A percentile compares a stretch with the other conserved stretches of the same genome.
These are phyloP conservation scores for Caenorhabditis auriculariae DNA, from an alignment of 2,888 invertebrate species.

Conservation along the genomic window DNA sequence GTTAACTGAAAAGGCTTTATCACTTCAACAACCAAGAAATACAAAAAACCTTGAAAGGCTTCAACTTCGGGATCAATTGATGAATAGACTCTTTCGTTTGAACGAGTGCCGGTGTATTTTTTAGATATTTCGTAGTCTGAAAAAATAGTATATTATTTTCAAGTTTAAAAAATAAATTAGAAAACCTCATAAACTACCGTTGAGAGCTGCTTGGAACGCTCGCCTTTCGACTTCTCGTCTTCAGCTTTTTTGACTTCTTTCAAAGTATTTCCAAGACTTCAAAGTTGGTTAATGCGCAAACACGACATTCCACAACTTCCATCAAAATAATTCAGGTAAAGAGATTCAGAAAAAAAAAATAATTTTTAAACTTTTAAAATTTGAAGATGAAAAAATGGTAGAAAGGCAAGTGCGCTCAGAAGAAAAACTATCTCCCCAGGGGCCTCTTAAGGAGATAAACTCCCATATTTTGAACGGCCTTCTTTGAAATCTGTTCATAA, in stretches of 20 bases:
- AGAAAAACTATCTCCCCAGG: too few relatives aligned
- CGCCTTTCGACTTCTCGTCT: slow-evolving; percentile 7
- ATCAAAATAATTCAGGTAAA: slow-evolving; percentile 11
- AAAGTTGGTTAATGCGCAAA: slow-evolving; percentile 33
- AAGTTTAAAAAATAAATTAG: not conserved
- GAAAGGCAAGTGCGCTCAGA: too few relatives aligned
- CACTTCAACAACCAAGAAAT: not conserved
- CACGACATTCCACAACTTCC: slow-evolving; percentile 37
- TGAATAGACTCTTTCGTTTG: slow-evolving; percentile 24
- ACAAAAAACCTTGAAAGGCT: slow-evolving; percentile 19
- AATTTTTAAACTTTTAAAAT: not conserved
- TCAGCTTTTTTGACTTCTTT: slow-evolving; percentile 23
- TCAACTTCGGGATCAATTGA: slow-evolving; percentile 23
- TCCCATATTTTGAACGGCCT: too few relatives aligned
- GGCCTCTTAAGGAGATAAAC: too few relatives aligned
- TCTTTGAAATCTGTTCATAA: too few relatives aligned
- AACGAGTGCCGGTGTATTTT: slow-evolving; percentile 24
- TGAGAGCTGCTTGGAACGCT: slow-evolving; percentile 22
- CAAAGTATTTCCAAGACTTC: slow-evolving; percentile 30
- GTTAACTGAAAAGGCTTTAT: slow-evolving; percentile 18
- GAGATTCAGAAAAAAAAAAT: not conserved
- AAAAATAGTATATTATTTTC: not conserved
- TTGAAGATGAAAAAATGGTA: not conserved
- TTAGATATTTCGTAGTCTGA: slow-evolving; percentile 33
- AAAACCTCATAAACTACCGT: slow-evolving; percentile 36